A percentile compares a stretch with the other conserved stretches of the same genome.
Conservation (phyloP, 2,113 vertebrate genomes). For the Origma solitaria region DNA sequence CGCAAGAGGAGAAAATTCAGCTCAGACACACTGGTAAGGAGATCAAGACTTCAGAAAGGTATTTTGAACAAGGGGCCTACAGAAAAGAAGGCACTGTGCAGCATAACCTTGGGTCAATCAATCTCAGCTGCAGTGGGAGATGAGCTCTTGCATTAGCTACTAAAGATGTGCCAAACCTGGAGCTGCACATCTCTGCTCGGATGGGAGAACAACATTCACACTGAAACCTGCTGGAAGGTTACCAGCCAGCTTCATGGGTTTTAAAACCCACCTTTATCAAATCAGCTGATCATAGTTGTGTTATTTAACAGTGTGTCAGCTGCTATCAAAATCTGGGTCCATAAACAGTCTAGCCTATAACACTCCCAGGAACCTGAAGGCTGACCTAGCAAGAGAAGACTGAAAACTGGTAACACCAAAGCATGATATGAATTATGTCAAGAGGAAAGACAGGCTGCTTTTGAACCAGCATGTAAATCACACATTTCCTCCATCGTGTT, state of each 20-base stretch:
- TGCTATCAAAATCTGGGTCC: not conserved
- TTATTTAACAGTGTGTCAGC: not conserved
- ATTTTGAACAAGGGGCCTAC: not conserved
- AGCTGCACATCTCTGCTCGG: not conserved
- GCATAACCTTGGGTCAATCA: not conserved
- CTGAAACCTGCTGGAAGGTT: not conserved
- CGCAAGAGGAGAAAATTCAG: not conserved
- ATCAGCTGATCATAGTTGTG: not conserved
- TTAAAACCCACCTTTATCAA: not conserved
- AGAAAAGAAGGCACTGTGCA: not conserved
- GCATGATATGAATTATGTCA: not conserved
- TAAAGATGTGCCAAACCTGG: not conserved
- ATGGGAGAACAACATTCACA: accelerated
- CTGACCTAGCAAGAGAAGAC: not conserved
- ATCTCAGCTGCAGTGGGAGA: not conserved
- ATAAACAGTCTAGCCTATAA: not conserved
- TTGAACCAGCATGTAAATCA: not conserved
- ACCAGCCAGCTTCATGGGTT: not conserved
- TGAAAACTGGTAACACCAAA: not conserved
- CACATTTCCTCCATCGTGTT: not conserved
- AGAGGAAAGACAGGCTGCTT: not conserved
- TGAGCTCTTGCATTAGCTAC: not conserved
- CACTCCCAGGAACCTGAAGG: not conserved
- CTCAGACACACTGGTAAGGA: not conserved
- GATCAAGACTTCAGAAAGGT: not conserved